Evolutionary conservation across 1,140 invertebrate genomes (phyloP), one percentile per base, ranked within the genome.

Genomic region (Spodoptera frugiperda): DNA sequence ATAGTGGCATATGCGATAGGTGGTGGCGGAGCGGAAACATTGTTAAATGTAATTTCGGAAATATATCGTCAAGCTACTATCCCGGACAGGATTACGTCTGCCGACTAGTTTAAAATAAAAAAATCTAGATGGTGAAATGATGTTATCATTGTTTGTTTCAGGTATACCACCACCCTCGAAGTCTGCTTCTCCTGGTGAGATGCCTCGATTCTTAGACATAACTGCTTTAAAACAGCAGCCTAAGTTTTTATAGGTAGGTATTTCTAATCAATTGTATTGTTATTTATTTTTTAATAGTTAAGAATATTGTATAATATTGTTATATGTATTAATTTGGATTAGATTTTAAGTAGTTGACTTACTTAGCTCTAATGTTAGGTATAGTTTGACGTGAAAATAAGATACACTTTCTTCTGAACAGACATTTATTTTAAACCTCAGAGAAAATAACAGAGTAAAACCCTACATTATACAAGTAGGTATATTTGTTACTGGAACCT

Each of bases 141-240:
- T 61, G 6, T 2, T 61, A 9, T 78, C 2, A 30, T 17, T 17
- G 33, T 65, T 68, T 71, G 80, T 91, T 89, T 73, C 76, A 90
- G 89, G 84, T 80, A 25, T 59, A 48, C 61, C 75, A 55, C 15
- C 17, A 9, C 55, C 71, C 48, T 73, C 82, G 63, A 81, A 72
- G 76, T 70, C 78, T 15, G 71, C 77, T 11, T 30, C 76, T 82
- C 81, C 82, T 19, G 81, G 78, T 73, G 93, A 93, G 75, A 92
- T 94, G 19, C 95, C 94, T 19, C 95, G 94, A 87, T 96, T 96
- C 87, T 88, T 96, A 82, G 96, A 96, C 78, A 95, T 96, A 63
- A 95, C 96, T 48, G 94, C 95, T 68, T 90, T 96, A 49, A 96
- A 96, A 87, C 94, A 95, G 78, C 96, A 96, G 84, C 95, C 95